Evolutionary conservation across 2,888 invertebrate genomes (phyloP).

Genomic region (Seira musarum): DNA sequence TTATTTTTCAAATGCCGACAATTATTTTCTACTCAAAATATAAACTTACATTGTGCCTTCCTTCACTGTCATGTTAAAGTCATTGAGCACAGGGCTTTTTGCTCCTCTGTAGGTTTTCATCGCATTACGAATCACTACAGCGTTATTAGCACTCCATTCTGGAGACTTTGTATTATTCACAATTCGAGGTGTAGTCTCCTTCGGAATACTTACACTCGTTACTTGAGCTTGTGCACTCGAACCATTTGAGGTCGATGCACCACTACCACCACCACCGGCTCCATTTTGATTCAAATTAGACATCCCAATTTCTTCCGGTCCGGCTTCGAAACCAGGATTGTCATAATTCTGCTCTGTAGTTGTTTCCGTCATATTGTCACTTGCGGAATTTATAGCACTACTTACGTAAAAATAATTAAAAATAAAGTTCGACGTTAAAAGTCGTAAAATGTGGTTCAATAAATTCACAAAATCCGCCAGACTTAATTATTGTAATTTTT

Average conservation of each 20-base stretch:
- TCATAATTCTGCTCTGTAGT: conserved; percentile 54
- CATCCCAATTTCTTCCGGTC: conserved; percentile 59
- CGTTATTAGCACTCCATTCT: conserved; percentile 54
- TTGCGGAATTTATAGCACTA: not conserved
- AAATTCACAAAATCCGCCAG: not conserved
- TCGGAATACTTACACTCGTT: conserved; percentile 26
- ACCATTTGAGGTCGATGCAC: conserved; percentile 3
- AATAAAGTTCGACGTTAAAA: not conserved
- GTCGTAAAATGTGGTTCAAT: not conserved
- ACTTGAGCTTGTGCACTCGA: not conserved
- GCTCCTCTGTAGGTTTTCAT: conserved; percentile 60
- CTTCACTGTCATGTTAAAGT: conserved; percentile 61
- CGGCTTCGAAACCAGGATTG: conserved; percentile 56
- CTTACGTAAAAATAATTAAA: conserved; percentile 5
- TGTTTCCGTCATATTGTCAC: conserved; percentile 36
- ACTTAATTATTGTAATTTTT: conserved; percentile 1
- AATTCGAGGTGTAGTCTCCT: conserved; percentile 46
- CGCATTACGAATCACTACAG: conserved; percentile 58
- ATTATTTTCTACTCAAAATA: conserved; percentile 8
- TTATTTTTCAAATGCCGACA: not conserved
- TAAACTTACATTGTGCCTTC: conserved; percentile 60
- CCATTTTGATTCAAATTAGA: conserved; percentile 53
- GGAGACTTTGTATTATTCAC: conserved; percentile 53
- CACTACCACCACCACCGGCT: conserved; percentile 5
- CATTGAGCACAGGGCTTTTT: conserved; percentile 51